A percentile compares a stretch with the other conserved stretches of the same genome.
Evolutionary conservation across 2,888 invertebrate genomes (phyloP).

Genomic region (Eupsilia transversa): DNA sequence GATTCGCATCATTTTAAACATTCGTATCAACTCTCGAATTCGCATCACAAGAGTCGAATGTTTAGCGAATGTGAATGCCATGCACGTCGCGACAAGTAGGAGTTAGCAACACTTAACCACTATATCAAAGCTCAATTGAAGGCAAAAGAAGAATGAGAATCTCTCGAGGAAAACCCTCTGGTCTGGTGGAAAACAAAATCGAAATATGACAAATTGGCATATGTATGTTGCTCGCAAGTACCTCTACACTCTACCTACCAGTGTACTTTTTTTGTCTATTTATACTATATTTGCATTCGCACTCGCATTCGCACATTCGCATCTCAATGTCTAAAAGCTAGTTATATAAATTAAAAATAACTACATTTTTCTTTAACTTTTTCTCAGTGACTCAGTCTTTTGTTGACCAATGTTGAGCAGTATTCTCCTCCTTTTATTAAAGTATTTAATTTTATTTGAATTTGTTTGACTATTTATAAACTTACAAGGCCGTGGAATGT

Average conservation of each 20-base stretch:
- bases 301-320: not conserved
- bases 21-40: too few relatives aligned
- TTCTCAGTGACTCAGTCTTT: not conserved
- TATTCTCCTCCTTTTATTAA: not conserved
- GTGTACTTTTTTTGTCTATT: not conserved
- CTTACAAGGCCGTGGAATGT: not conserved
- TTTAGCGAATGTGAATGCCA: too few relatives aligned
- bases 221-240: not conserved
- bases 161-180: not conserved
- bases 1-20: too few relatives aligned
- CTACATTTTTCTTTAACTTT: not conserved
- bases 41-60: too few relatives aligned
- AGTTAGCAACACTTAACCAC: too few relatives aligned
- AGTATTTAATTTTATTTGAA: not conserved
- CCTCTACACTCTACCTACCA: not conserved
- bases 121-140: too few relatives aligned
- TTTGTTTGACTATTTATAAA: not conserved
- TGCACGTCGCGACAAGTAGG: too few relatives aligned
- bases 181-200: not conserved
- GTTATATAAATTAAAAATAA: not conserved
- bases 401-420: too few relatives aligned
- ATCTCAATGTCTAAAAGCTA: not conserved
- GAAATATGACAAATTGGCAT: not conserved
- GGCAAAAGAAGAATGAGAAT: not conserved
- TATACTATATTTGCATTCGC: too few relatives aligned